These are phyloP conservation scores for Platysternon megacephalum DNA, from an alignment of 2,113 vertebrate species.

Conservation along the genomic window DNA sequence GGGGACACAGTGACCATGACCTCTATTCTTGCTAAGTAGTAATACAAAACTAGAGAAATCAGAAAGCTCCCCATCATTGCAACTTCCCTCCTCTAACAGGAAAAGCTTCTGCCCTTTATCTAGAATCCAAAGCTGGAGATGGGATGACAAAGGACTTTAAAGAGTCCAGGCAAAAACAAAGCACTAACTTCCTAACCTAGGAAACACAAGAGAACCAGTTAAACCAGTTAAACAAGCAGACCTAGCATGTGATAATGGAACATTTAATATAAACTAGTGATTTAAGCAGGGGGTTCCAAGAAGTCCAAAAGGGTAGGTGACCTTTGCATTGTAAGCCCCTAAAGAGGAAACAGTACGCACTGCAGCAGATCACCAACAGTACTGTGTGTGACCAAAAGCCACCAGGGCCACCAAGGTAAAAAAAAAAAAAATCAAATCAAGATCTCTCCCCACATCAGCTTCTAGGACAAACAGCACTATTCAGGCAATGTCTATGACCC, in stretches of 20 bases:
- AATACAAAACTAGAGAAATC: neutral
- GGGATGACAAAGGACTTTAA: neutral
- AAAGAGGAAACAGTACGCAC: neutral
- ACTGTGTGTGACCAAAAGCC: neutral
- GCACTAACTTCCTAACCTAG: neutral
- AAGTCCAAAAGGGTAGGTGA: neutral
- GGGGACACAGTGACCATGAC: neutral
- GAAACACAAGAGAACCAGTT: neutral
- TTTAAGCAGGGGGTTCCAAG: neutral
- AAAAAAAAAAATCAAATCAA: neutral
- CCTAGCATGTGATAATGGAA: neutral
- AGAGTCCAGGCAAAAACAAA: neutral
- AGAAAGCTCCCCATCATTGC: neutral
- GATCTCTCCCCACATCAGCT: neutral
- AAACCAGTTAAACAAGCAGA: neutral
- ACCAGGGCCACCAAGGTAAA: neutral
- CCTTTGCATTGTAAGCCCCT: neutral
- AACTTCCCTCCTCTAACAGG: neutral
- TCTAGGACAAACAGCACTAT: neutral
- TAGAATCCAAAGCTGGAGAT: neutral
- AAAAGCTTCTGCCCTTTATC: neutral
- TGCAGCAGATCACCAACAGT: neutral
- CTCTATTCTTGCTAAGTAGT: neutral
- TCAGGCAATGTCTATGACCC: neutral
- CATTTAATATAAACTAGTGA: neutral